Percentiles rank a stretch among this genome's conserved stretches.
phyloP scores from a whole-genome alignment of 2,888 invertebrate genomes.

The Coecobrya sp. region DNA sequence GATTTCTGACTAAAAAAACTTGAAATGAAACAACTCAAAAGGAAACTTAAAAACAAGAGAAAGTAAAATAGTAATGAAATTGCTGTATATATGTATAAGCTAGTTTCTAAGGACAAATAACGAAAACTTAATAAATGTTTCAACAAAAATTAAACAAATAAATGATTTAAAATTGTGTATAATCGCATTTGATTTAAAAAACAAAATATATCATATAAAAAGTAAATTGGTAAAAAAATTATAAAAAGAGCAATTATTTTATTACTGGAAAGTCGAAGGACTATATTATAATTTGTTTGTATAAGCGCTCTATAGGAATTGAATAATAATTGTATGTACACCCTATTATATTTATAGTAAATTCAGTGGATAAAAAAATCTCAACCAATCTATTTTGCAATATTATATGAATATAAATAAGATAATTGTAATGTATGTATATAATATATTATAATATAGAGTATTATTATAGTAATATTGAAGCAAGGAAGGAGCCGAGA shows the following conservation, averaged over 20 bases:
- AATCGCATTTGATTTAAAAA: neutral
- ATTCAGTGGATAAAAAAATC: slow-evolving; percentile 29
- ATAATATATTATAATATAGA: slow-evolving; percentile 40
- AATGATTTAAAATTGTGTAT: too few species aligned
- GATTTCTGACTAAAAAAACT: neutral
- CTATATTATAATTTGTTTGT: slow-evolving; percentile 12
- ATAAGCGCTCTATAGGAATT: slow-evolving; percentile 8
- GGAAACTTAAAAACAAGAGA: neutral
- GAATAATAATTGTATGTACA: slow-evolving; percentile 18
- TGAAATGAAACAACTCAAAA: neutral
- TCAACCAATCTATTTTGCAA: slow-evolving; percentile 41
- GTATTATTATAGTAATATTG: slow-evolving; percentile 83
- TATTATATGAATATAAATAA: slow-evolving; percentile 67
- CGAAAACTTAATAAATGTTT: too few species aligned
- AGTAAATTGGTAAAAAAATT: neutral
- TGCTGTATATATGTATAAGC: neutral
- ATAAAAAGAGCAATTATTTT: neutral
- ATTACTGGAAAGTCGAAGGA: slow-evolving; percentile 32
- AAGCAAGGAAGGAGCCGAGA: slow-evolving; percentile 87
- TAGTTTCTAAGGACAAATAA: too few species aligned
- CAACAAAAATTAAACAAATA: too few species aligned
- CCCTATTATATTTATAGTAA: slow-evolving; percentile 23
- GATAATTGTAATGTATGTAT: slow-evolving; percentile 48
- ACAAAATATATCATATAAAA: neutral
- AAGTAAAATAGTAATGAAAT: neutral